Conservation (phyloP, 1,140 invertebrate species). For the Drusus annulatus region DNA sequence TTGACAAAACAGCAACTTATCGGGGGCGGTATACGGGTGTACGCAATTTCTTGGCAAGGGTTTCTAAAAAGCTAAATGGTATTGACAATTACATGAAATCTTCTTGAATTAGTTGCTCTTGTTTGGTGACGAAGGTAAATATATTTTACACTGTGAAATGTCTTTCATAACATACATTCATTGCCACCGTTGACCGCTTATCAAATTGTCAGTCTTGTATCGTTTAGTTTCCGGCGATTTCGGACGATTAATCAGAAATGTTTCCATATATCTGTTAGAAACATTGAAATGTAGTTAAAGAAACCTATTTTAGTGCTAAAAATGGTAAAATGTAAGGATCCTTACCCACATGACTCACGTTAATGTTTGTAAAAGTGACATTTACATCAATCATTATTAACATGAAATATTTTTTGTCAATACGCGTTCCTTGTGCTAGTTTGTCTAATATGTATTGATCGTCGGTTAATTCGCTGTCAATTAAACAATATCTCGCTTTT, state of each 20-base stretch:
- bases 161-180: constrained; percentile 3
- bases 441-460: too few relatives aligned
- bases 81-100: constrained; percentile 39
- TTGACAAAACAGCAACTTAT: constrained; percentile 47
- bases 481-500: too few relatives aligned
- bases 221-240: constrained; percentile 25
- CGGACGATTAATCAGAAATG: not conserved
- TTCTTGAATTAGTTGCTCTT: constrained; percentile 1
- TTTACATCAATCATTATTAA: constrained; percentile 12
- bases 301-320: not conserved
- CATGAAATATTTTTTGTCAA: not conserved
- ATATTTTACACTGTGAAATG: not conserved
- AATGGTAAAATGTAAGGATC: not conserved
- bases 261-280: not conserved
- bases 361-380: not conserved
- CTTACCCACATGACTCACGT: not conserved
- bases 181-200: constrained; percentile 5
- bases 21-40: constrained; percentile 42
- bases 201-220: constrained; percentile 10
- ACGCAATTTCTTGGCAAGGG: constrained; percentile 38
- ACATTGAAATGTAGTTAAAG: too few relatives aligned
- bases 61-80: constrained; percentile 41
- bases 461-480: too few relatives aligned
- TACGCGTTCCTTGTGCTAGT: too few relatives aligned
- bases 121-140: constrained; percentile 42